Evolutionary conservation across 2,888 invertebrate species (phyloP), one percentile per base, ranked within the genome.

Genomic region (Lacanobia oleracea): DNA sequence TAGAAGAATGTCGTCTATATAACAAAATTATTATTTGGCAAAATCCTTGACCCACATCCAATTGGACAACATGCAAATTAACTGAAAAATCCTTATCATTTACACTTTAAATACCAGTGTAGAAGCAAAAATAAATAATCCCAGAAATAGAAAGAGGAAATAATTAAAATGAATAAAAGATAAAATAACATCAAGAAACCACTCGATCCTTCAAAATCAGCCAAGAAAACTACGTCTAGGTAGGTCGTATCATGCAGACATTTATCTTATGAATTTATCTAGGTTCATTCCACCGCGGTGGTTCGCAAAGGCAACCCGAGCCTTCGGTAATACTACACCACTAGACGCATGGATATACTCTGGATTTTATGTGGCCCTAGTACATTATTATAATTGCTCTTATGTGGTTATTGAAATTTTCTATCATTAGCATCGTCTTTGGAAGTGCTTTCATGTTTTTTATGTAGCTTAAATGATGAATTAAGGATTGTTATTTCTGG

Each of bases 221-320:
- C 67, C 27, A 76, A 77, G 76, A 75, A 73, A 70, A 69, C 61
- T 66, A 10, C 72, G 53, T 16, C 70, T 71, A 77, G 85, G 77
- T 81, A 81, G 72, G 75, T 75, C 67, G 82, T 82, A 82, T 71
- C 77, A 68, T 74, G 72, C 75, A 63, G 56, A 69, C 69, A 73
- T 69, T 74, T 85, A 85, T 85, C 85, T 83, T 69, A 73, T 72
- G 33, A 74, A 79, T 70, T 84, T 77, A 84, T 84, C 84, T 83
- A 83, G 73, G 77, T 85, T 79, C 81, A 83, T 84, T 85, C 84
- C 84, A 48, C 68, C 43, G 86, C 86, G 86, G 82, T 82, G 77
- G 75, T 73, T 85, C 67, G 79, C 77, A 82, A 86, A 86, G 81
- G 86, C 64, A 86, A 86, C 79, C 37, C 45, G 82, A 86, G 75